Evolutionary conservation across 2,797 vertebrate genomes (phyloP), one percentile per base, ranked within the genome.

Genomic region (Betta splendens): DNA sequence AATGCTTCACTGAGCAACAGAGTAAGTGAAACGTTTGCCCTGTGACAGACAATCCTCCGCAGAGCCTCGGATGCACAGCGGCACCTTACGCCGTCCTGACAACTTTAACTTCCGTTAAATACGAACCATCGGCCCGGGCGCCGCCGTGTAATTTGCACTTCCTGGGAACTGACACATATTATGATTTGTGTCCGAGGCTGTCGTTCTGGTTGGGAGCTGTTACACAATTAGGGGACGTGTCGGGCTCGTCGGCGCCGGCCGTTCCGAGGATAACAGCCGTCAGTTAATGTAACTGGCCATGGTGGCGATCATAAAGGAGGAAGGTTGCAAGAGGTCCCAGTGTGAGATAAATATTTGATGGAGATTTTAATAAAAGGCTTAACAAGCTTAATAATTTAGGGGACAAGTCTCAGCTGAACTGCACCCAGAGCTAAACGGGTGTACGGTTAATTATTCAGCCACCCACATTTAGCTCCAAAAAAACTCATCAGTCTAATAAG

Each of bases 341-440:
- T 15, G 51, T 69, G 59, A 75, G 42, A 84, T 92, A 63, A 86
- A 93, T 92, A 81, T 89, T 91, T 90, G 47, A 91, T 89, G 53
- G 60, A 69, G 75, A 77, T 90, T 87, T 86, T 89, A 91, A 91
- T 89, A 87, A 90, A 92, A 87, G 81, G 75, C 83, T 79, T 86
- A 78, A 83, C 80, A 83, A 85, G 76, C 48, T 91, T 73, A 92
- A 93, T 91, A 86, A 92, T 92, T 91, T 66, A 92, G 67, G 49
- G 71, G 73, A 89, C 85, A 85, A 72, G 81, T 80, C 83, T 83
- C 63, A 29, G 82, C 48, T 45, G 88, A 89, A 85, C 77, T 79
- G 56, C 73, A 81, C 81, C 84, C 73, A 71, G 69, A 82, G 82
- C 68, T 85, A 85, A 87, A 85, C 56, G 73, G 70, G 43, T 77